Evolutionary conservation across 2,113 vertebrate species (phyloP).

Genomic region (Ascaphus truei): DNA sequence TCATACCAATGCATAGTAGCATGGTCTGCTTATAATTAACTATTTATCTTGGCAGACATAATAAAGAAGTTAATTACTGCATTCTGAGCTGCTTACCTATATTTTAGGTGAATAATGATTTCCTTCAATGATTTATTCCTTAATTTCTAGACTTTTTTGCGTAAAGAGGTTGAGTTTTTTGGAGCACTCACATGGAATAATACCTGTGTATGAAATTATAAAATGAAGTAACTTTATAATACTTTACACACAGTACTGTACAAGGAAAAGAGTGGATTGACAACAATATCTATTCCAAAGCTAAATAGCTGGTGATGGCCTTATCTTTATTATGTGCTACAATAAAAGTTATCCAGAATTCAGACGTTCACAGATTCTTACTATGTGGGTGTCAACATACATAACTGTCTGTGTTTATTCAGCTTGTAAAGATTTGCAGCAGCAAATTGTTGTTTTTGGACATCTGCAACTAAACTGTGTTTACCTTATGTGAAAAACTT

Average conservation of each 20-base stretch:
- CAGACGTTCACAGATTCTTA: conserved; percentile 20
- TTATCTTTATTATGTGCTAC: conserved; percentile 12
- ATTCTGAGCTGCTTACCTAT: conserved; percentile 14
- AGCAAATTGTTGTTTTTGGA: conserved; percentile 31
- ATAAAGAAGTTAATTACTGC: not conserved
- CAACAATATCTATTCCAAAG: too few species aligned
- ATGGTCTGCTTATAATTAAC: conserved; percentile 19
- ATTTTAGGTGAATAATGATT: conserved; percentile 14
- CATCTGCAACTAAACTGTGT: conserved; percentile 19
- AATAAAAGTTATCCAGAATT: conserved; percentile 21
- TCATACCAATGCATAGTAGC: conserved; percentile 30
- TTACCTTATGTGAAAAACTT: conserved; percentile 22
- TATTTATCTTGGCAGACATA: conserved; percentile 13
- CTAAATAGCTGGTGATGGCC: not conserved
- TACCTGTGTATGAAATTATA: too few species aligned
- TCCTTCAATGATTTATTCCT: conserved; percentile 1
- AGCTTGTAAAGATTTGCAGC: conserved; percentile 26
- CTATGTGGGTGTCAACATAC: conserved; percentile 29
- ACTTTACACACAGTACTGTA: too few species aligned
- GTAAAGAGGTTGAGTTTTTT: too few species aligned
- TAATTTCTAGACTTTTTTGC: too few species aligned
- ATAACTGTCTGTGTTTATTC: conserved; percentile 32
- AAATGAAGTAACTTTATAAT: too few species aligned
- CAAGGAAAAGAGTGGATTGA: too few species aligned
- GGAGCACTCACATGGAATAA: too few species aligned